Conservation (phyloP, 2,113 vertebrate genomes). For the Xiphias gladius region DNA sequence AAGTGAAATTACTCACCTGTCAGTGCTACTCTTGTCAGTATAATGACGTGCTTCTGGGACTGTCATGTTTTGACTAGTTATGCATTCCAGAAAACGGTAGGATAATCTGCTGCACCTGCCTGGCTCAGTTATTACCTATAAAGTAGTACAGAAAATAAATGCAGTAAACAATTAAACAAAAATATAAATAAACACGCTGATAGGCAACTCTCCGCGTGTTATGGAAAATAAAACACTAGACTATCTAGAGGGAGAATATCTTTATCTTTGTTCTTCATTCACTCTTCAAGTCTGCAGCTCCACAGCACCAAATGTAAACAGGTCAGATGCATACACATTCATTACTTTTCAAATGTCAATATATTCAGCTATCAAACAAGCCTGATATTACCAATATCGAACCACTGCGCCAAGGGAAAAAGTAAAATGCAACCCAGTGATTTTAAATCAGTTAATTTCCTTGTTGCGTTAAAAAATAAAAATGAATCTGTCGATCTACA, state of each 20-base stretch:
- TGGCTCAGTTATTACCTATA: background rate
- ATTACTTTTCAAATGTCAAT: slow-evolving; percentile 59
- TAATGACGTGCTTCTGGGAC: background rate
- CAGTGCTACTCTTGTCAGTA: background rate
- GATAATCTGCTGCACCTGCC: background rate
- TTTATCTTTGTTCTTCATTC: slow-evolving; percentile 6
- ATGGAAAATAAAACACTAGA: slow-evolving; percentile 3
- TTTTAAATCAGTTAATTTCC: background rate
- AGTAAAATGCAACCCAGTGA: slow-evolving; percentile 8
- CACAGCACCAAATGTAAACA: slow-evolving; percentile 46
- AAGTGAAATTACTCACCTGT: slow-evolving; percentile 8
- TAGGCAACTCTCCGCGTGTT: background rate
- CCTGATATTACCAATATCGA: slow-evolving; percentile 16
- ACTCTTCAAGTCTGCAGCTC: slow-evolving; percentile 37
- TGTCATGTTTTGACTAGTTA: background rate
- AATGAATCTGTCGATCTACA: background rate
- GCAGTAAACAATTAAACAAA: background rate
- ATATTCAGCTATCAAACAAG: slow-evolving; percentile 43
- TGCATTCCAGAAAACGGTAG: background rate
- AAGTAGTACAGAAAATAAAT: background rate
- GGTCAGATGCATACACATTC: slow-evolving; percentile 41
- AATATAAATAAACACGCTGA: background rate
- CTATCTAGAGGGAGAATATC: slow-evolving; percentile 30
- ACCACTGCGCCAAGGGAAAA: slow-evolving; percentile 1
- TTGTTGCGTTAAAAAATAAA: background rate